Base-by-base conservation (phyloP, 2,113 vertebrate genomes). In the Harpagus bidentatus region DNA sequence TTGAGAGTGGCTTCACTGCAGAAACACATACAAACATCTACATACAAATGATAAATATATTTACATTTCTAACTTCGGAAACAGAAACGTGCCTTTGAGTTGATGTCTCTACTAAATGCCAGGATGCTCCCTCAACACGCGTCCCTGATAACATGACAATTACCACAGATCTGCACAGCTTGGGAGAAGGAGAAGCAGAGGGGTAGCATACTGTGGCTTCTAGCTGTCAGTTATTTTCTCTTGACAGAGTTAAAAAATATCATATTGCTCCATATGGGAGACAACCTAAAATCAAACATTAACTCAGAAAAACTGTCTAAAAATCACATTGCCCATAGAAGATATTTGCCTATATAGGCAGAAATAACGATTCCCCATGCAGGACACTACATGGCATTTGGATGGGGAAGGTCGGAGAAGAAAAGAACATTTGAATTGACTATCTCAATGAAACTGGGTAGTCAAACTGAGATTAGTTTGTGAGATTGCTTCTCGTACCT, bases 51-150 rank as follows among this genome's bases (percentile, higher is more conserved):
- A 95, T 70, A 91, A 92, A 83, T 85, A 87, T 86, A 95, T 92
- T 96, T 95, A 77, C 20, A 36, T 70, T 73, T 94, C 96, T 97
- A 48, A 95, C 66, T 79, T 96, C 88, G 96, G 89, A 96, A 97
- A 97, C 58, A 93, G 93, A 97, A 95, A 95, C 94, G 95, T 92
- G 96, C 84, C 96, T 96, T 86, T 92, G 91, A 96, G 93, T 93
- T 95, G 95, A 79, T 94, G 95, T 28, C 70, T 96, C 95, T 96
- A 96, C 94, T 95, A 96, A 96, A 96, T 93, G 95, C 91, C 90
- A 96, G 95, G 93, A 83, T 93, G 96, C 76, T 97, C 96, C 78
- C 95, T 98, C 94, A 96, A 97, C 97, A 97, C 92, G 72, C 77
- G 85, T 96, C 97, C 52, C 52, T 61, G 95, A 95, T 92, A 95